Conservation (phyloP, 2,797 vertebrate species). For the Chelonia mydas region DNA sequence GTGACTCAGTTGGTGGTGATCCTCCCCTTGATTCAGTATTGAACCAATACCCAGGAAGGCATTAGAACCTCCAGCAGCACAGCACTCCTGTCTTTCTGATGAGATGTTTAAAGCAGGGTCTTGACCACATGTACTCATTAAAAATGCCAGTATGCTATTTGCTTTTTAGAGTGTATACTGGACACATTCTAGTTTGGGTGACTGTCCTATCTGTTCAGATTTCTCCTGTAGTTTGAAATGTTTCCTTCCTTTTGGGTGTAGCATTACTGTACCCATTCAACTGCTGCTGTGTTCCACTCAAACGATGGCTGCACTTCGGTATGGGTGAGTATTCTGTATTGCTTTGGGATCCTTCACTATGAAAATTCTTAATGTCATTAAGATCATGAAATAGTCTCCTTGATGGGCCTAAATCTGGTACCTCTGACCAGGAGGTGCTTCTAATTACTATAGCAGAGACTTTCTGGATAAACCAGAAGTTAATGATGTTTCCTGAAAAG, state of each 20-base stretch:
- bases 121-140: not conserved
- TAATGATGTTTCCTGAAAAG: slow-evolving; percentile 9
- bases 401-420: slow-evolving; percentile 1
- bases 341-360: not conserved
- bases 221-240: not conserved
- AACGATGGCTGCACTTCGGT: not conserved
- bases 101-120: not conserved
- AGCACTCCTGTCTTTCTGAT: not conserved
- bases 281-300: not conserved
- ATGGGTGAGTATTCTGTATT: not conserved
- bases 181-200: not conserved
- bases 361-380: not conserved
- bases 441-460: not conserved
- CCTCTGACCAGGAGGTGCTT: not conserved
- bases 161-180: not conserved
- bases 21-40: slow-evolving; percentile 54
- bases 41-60: slow-evolving; percentile 43
- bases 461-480: not conserved
- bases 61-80: not conserved
- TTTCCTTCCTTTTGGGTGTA: not conserved
- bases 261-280: not conserved
- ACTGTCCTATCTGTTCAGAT: not conserved
- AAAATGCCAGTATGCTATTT: not conserved
- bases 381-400: not conserved
- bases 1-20: slow-evolving; percentile 55